Conservation (phyloP, 2,888 invertebrate species). For the Plagodis pulveraria region DNA sequence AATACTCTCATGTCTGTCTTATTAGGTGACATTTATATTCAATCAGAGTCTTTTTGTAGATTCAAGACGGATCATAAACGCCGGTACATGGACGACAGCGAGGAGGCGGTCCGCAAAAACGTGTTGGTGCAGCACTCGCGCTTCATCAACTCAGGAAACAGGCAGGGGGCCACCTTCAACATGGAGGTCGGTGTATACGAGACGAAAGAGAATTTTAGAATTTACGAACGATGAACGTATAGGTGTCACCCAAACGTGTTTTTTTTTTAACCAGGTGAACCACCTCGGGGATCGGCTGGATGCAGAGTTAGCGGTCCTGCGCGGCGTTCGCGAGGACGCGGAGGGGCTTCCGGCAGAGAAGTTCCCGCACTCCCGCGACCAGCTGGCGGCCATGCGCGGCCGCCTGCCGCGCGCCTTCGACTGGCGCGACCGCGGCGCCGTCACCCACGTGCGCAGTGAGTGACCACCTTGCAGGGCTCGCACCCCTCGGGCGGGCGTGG, state of each 20-base stretch:
- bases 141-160: conserved; percentile 63
- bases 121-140: conserved; percentile 59
- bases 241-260: too few species aligned
- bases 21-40: too few species aligned
- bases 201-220: too few species aligned
- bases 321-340: conserved; percentile 45
- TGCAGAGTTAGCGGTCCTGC: conserved; percentile 52
- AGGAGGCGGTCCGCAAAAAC: conserved; percentile 69
- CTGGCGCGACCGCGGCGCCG: conserved; percentile 69
- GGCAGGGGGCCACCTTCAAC: conserved; percentile 63
- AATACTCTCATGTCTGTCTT: too few species aligned
- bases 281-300: conserved; percentile 64
- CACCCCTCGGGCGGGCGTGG: too few species aligned
- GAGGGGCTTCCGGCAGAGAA: conserved; percentile 39
- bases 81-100: conserved; percentile 56
- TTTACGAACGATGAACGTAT: too few species aligned
- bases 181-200: conserved; percentile 34
- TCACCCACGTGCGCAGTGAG: conserved; percentile 68
- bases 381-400: conserved; percentile 43
- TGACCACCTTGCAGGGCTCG: too few species aligned
- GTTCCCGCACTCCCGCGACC: conserved; percentile 57
- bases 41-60: conserved; percentile 39
- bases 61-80: conserved; percentile 55
- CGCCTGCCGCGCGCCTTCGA: conserved; percentile 65
- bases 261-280: conserved; percentile 42